Percentiles rank a stretch among this genome's conserved stretches.
Conservation (phyloP, 2,888 invertebrate genomes). For the Alloplasta piceator region DNA sequence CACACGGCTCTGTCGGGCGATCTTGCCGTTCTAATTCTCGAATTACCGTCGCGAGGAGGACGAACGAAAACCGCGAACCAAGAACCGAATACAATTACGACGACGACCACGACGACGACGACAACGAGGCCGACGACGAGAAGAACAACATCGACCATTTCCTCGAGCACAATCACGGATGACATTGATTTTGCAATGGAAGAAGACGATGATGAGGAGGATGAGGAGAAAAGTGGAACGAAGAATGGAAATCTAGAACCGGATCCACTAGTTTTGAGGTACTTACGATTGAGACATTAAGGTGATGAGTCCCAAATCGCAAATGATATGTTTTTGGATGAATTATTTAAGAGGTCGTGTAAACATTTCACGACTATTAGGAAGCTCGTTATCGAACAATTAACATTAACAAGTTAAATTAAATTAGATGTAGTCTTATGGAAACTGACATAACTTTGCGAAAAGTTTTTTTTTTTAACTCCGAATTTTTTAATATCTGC, state of each 20-base stretch:
- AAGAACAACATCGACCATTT: conserved; percentile 79
- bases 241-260: conserved; percentile 35
- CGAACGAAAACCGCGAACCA: conserved; percentile 77
- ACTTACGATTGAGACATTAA: neutral
- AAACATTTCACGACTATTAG: too few relatives aligned
- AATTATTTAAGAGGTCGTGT: too few relatives aligned
- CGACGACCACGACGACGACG: conserved; percentile 80
- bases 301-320: too few relatives aligned
- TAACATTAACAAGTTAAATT: too few relatives aligned
- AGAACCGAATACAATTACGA: conserved; percentile 73
- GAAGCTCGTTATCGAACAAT: too few relatives aligned
- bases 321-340: too few relatives aligned
- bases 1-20: conserved; percentile 92
- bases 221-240: conserved; percentile 52
- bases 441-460: too few relatives aligned
- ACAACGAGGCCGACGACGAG: conserved; percentile 80
- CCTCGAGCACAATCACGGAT: conserved; percentile 64
- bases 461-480: too few relatives aligned
- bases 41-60: conserved; percentile 77
- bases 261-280: conserved; percentile 75
- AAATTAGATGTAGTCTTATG: too few relatives aligned
- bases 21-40: conserved; percentile 88
- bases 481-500: too few relatives aligned
- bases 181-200: conserved; percentile 68
- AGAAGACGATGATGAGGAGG: conserved; percentile 64